Conservation (phyloP, 2,797 vertebrate genomes). For the Valencia hispanica region DNA sequence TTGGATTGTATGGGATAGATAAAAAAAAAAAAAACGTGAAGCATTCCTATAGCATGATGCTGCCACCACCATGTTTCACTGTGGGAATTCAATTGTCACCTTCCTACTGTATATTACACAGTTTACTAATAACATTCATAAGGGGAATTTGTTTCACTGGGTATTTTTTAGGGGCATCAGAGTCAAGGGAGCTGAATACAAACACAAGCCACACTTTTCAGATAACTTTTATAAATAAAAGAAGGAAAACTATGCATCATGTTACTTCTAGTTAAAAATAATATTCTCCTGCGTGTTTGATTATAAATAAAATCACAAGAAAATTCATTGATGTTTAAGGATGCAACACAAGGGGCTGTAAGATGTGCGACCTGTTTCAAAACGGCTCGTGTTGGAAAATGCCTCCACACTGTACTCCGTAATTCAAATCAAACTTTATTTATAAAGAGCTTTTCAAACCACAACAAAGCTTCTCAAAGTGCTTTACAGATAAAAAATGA, state of each 20-base stretch:
- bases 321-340: neutral
- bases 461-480: too few species aligned
- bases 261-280: neutral
- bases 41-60: neutral
- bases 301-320: neutral
- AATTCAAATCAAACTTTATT: too few species aligned
- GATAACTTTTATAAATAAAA: neutral
- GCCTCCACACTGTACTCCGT: slow-evolving; percentile 27
- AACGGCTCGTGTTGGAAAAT: slow-evolving; percentile 55
- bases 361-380: slow-evolving; percentile 41
- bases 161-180: neutral
- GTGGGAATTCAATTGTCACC: neutral
- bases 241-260: neutral
- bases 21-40: neutral
- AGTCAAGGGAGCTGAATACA: neutral
- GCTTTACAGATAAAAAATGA: too few species aligned
- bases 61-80: neutral
- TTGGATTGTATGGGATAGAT: neutral
- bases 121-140: neutral
- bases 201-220: neutral
- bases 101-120: neutral
- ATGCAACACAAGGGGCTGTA: neutral
- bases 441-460: too few species aligned
- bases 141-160: neutral
- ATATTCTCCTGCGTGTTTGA: neutral